Base-by-base conservation (phyloP, 92 coral and sea anemone species). In the Porites divaricata region DNA sequence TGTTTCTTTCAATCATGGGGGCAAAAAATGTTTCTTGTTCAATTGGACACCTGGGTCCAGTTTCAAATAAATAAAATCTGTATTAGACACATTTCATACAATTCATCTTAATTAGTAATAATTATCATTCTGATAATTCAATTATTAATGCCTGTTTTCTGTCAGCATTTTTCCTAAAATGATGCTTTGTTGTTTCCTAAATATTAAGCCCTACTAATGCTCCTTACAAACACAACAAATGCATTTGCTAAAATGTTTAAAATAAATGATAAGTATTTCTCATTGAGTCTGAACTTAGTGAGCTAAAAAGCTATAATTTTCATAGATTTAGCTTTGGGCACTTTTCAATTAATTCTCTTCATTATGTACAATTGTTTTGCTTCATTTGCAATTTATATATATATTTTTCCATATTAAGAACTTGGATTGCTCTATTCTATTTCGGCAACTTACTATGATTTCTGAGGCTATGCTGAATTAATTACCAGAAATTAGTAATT, bases 1-100 rank as follows among this genome's bases (percentile, higher is more conserved):
- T 15, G 8, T 13, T 15, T 62, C 48, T 64, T 16, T 62, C 63
- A 69, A 24, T 45, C 35, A 53, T 24, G n/a, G 51, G 41, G 85
- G 67, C 85, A 68, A 26, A 56, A 80, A 80, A 80, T 72, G 74
- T 70, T 69, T 49, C 66, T 59, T 70, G 67, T 67, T 67, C 66
- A 79, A 66, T 75, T 79, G 84, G 51, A 51, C 52, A 51, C 66
- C 41, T 50, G 66, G 25, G 25, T 70, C 70, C 85, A 81, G 71
- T 68, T 59, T 72, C 50, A 82, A 82, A 82, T 82, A 82, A 82
- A 82, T 82, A 82, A 73, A 72, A 71, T 72, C 53, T 57, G 86
- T 63, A 82, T 71, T 72, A 62, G 49, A 82, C 63, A 61, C 72
- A 71, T 70, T 82, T 82, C 86, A 35, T 72, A 82, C 79, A 82